A percentile compares a stretch with the other conserved stretches of the same genome.
phyloP scores from a whole-genome alignment of 2,888 invertebrate genomes.

The Hyposoter dolosus region DNA sequence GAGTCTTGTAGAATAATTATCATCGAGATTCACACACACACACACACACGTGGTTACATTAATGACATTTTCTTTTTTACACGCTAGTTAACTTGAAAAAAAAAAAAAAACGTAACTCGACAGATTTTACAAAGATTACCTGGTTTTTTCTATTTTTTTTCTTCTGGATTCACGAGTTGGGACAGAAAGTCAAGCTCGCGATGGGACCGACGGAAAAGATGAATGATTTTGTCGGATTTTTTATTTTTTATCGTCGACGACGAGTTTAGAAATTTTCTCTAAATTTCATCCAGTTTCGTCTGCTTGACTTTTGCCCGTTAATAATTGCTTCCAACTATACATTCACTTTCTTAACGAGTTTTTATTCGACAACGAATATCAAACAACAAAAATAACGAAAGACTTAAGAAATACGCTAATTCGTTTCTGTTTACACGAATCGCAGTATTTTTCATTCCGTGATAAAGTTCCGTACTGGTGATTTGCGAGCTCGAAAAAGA shows the following conservation, averaged over 20 bases:
- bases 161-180: constrained; percentile 4
- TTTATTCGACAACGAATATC: background rate
- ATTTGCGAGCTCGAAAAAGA: constrained; percentile 13
- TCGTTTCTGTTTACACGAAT: constrained; percentile 27
- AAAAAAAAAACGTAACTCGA: background rate
- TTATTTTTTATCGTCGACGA: background rate
- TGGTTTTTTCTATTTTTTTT: background rate
- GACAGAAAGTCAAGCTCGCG: constrained; percentile 21
- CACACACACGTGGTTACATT: constrained; percentile 14
- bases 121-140: background rate
- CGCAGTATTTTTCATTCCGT: constrained; percentile 61
- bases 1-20: constrained; percentile 4
- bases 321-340: background rate
- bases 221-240: background rate
- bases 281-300: background rate
- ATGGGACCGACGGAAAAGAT: background rate
- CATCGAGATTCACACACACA: background rate
- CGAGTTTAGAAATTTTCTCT: too few relatives aligned
- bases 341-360: background rate
- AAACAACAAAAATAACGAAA: constrained; percentile 1
- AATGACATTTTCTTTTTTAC: background rate
- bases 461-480: constrained; percentile 38
- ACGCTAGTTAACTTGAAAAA: background rate
- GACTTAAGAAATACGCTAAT: background rate
- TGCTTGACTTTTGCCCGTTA: background rate